Percentiles rank a stretch among this genome's conserved stretches.
Conservation (phyloP, 2,888 invertebrate species). For the Epinotia demarniana region DNA sequence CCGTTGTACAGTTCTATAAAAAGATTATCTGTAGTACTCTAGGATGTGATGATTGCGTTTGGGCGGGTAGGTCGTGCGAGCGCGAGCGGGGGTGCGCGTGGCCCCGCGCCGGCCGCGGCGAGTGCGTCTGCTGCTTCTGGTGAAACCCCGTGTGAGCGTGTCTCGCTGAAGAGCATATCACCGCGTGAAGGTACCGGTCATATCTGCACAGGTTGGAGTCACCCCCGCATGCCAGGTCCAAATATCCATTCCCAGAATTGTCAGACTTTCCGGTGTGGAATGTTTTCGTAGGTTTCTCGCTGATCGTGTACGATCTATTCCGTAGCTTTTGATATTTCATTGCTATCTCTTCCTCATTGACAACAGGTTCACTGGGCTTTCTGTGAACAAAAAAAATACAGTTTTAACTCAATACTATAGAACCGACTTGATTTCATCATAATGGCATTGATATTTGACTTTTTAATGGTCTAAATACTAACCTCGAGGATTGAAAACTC, state of each 20-base stretch:
- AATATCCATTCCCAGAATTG: slow-evolving; percentile 81
- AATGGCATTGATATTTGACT: neutral
- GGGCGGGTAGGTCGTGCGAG: slow-evolving; percentile 71
- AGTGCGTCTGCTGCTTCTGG: slow-evolving; percentile 68
- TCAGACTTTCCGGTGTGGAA: slow-evolving; percentile 74
- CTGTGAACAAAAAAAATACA: slow-evolving; percentile 65
- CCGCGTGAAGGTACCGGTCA: slow-evolving; percentile 86
- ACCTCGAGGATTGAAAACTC: slow-evolving; percentile 93
- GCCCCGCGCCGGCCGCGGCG: slow-evolving; percentile 58
- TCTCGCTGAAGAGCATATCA: slow-evolving; percentile 83
- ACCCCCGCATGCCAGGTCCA: slow-evolving; percentile 86
- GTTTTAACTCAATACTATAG: neutral
- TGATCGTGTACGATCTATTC: slow-evolving; percentile 82
- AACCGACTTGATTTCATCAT: no score
- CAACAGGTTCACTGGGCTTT: slow-evolving; percentile 82
- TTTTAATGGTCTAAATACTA: slow-evolving; percentile 53
- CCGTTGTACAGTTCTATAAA: slow-evolving; percentile 74
- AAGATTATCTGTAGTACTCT: slow-evolving; percentile 81
- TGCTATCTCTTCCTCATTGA: slow-evolving; percentile 72
- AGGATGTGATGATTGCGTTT: slow-evolving; percentile 62
- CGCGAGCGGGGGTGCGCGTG: slow-evolving; percentile 66
- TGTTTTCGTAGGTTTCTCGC: slow-evolving; percentile 74
- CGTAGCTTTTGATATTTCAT: slow-evolving; percentile 77
- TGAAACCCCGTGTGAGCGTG: slow-evolving; percentile 80
- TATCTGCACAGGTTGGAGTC: slow-evolving; percentile 84